Evolutionary conservation across 2,888 invertebrate species (phyloP).

Genomic region (Hydrotaea diabolus): DNA sequence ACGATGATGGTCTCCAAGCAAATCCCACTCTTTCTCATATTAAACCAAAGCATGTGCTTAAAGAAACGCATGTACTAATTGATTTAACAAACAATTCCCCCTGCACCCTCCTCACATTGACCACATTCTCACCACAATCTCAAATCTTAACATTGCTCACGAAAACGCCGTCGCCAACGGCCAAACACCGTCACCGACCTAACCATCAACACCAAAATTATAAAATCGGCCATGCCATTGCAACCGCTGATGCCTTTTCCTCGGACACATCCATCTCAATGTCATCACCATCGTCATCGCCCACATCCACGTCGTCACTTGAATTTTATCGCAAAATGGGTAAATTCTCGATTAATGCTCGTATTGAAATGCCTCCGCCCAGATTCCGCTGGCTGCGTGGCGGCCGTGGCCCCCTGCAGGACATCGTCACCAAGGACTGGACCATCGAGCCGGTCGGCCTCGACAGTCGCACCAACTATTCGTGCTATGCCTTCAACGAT

Average conservation of each 20-base stretch:
- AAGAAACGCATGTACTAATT: slow-evolving; percentile 78
- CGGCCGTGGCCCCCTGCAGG: slow-evolving; percentile 85
- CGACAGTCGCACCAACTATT: slow-evolving; percentile 93
- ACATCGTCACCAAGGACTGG: slow-evolving; percentile 85
- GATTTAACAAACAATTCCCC: slow-evolving; percentile 78
- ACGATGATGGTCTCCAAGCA: slow-evolving; percentile 59
- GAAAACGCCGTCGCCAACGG: slow-evolving; percentile 52
- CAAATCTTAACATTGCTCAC: slow-evolving; percentile 77
- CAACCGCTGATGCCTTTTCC: slow-evolving; percentile 49
- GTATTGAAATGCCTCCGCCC: slow-evolving; percentile 76
- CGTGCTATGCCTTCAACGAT: slow-evolving; percentile 92
- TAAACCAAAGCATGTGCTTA: slow-evolving; percentile 71
- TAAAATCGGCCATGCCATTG: slow-evolving; percentile 54
- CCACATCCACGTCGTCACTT: slow-evolving; percentile 64
- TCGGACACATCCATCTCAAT: slow-evolving; percentile 39
- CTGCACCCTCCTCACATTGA: slow-evolving; percentile 78
- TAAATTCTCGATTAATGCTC: slow-evolving; percentile 77
- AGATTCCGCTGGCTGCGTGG: slow-evolving; percentile 92
- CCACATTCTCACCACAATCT: slow-evolving; percentile 77
- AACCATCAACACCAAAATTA: neutral
- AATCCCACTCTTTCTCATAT: slow-evolving; percentile 61
- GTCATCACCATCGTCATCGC: slow-evolving; percentile 57
- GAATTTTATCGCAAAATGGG: slow-evolving; percentile 78
- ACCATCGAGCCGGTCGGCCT: slow-evolving; percentile 91
- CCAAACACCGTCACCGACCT: slow-evolving; percentile 45